Evolutionary conservation across 2,797 vertebrate species (phyloP), one percentile per base, ranked within the genome.

Genomic region (Iguana delicatissima): DNA sequence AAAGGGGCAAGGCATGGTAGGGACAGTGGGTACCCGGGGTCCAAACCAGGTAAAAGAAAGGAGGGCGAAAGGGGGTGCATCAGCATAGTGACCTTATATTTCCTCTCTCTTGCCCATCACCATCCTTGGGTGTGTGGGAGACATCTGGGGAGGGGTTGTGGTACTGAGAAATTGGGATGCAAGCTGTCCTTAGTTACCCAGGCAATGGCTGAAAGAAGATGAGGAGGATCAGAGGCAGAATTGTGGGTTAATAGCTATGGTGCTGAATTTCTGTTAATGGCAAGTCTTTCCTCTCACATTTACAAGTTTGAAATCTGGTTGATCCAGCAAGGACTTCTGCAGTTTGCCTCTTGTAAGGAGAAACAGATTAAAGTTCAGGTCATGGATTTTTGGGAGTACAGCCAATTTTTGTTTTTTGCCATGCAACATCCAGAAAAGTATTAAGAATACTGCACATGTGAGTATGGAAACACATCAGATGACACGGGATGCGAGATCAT

Each of bases 381-480:
- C 22, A 1, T 79, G n/a, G 22, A 35, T 18, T 67, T 77, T 84
- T 38, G 50, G 16, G 67, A 59, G 1, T 20, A n/a, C 29, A 59
- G 26, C 46, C 22, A 13, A 35, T 83, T 89, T 46, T 74, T 8
- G 7, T 85, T 85, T 77, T 59, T 64, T 85, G 77, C 24, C 20
- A 16, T 35, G 62, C n/a, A 80, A 14, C 50, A 69, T 9, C 64
- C 50, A 35, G 59, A 35, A 64, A 88, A 85, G 2, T 38, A 5
- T 52, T 32, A 59, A 42, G 35, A 62, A 35, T 3, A 26, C 72
- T 50, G 10, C 5, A 69, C 16, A 8, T 77, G 50, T 83, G 20
- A 4, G 13, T 79, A 26, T 77, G 72, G 84, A 86, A 89, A 59
- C 79, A 50, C 35, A 38, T 46, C 32, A 87, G 83, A 86, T 89